Base-by-base conservation (phyloP, 2,888 invertebrate genomes). In the Thereva nobilitata region DNA sequence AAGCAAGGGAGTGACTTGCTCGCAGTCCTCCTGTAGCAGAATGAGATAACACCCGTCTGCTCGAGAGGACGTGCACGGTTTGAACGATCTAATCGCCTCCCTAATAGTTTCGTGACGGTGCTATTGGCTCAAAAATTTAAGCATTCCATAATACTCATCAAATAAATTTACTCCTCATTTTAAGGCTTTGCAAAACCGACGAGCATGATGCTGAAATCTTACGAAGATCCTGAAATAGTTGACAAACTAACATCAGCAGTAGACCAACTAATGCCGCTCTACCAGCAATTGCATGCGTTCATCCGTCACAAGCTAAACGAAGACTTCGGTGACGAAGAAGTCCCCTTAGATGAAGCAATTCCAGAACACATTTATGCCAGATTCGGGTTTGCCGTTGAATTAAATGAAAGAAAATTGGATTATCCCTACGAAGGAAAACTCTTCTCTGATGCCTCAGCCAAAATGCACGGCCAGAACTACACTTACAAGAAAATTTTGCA, bases 221-320 rank as follows among this genome's bases (percentile, higher is more conserved):
- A 88, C 72, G 89, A 89, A 75, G 85, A 86, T 37, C 75, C 83
- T 0, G 84, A 87, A 70, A 88, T 92, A 70, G 84, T 85, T 70
- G 76, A 84, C 12, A 86, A 87, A 72, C 77, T 91, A 66, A 75
- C 90, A 1, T 90, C 88, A 88, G 53, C 53, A 7, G 9, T 64
- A 53, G 83, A 86, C 56, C 85, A 89, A 74, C 79, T 94, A 57
- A 86, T 85, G 70, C 93, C 93, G 0, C 78, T 94, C 7, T 94
- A 94, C 77, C 80, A 87, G 56, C 87, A 92, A 75, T 80, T 93
- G 5, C 93, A 93, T 76, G 91, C 90, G 0, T 93, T 91, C 73
- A 87, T 92, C 2, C 83, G 92, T 71, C 84, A 86, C 72, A 85
- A 87, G 64, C 80, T 93, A 42, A 81, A 85, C 9, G 82, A 86